Evolutionary conservation across 2,888 invertebrate genomes (phyloP), one percentile per base, ranked within the genome.

Genomic region (Caenorhabditis doughertyi): DNA sequence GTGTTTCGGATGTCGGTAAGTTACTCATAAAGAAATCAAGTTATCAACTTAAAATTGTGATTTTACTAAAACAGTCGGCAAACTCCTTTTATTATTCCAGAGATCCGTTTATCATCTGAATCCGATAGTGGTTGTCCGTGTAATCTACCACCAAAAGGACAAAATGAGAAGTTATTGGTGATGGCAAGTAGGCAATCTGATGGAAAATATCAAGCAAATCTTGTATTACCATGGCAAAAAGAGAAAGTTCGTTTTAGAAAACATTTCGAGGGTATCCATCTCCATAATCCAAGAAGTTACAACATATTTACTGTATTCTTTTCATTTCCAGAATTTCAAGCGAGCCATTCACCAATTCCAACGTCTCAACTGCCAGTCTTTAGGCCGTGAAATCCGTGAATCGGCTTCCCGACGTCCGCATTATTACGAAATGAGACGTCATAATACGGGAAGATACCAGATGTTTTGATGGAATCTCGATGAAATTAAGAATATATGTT

Each of bases 341-440:
- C 85, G 86, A 18, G 91, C 92, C 21, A 85, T 92, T 25, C 89
- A 90, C 47, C 89, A 88, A 81, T 92, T 92, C 82, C 85, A 88
- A 51, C 84, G 88, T 53, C 83, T 92, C 56, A 89, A 92, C 81
- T 92, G 92, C 79, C 85, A 86, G 55, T 87, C 89, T 13, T 81
- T 92, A 53, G 92, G 92, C 0, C 83, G 89, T 27, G 90, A 90
- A 77, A 92, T 92, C 64, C 87, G 92, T 18, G 91, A 92, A 74
- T 87, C 89, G 55, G 91, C 89, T 16, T 82, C 89, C 27, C 74
- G 87, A 39, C 82, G 86, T 80, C 85, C 85, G 35, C 81, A 87
- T 72, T 85, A 84, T 72, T 84, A 85, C 73, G 79, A 81, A 35
- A 84, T 86, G 86, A 70, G 86, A 65, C 76, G 81, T 53, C 86